Base-by-base conservation (phyloP, 2,888 invertebrate species). In the Drosophila colorata region DNA sequence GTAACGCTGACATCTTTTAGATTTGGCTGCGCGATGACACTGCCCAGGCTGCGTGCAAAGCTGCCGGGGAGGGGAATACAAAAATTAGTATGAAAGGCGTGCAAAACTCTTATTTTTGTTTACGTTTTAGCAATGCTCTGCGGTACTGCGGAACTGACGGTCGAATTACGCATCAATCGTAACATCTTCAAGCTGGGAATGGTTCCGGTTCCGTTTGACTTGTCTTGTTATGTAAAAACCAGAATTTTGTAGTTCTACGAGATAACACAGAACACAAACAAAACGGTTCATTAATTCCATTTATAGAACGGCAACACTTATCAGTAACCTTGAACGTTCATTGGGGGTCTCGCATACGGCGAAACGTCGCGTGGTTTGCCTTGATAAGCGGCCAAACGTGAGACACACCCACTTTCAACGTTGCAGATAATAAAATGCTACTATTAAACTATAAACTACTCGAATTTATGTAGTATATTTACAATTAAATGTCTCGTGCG, bases 1-100 rank as follows among this genome's bases (percentile, higher is more conserved):
- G 93, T 93, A 8, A 96, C 65, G 5, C 92, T 92, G 87, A 95
- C 95, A 72, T 97, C 96, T 25, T 94, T 93, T 14, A 96, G 91
- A 76, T 94, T 94, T 35, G 94, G 92, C 51, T 95, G 93, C 37
- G 95, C 94, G 13, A 97, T 94, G 43, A 97, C 93, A 60, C 95
- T 95, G 52, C 94, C 94, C 56, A 95, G 82, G 77, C 93, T 93
- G 90, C 95, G 93, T 14, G 51, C 69, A 69, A 37, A 83, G 91
- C 89, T 71, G 71, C 5, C 9, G 11, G 5, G 14, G 14, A 14
- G 11, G 13, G 13, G 18, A 16, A 31, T n/a, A 16, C 1, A n/a
- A 13, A 14, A 5, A n/a, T 20, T 1, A 25, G 43, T 33, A 6
- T 18, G 3, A 1, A 4, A 28, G 2, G 9, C 9, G 8, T 9